Base-by-base conservation (phyloP, 1,140 invertebrate genomes). In the Bombyx mori region DNA sequence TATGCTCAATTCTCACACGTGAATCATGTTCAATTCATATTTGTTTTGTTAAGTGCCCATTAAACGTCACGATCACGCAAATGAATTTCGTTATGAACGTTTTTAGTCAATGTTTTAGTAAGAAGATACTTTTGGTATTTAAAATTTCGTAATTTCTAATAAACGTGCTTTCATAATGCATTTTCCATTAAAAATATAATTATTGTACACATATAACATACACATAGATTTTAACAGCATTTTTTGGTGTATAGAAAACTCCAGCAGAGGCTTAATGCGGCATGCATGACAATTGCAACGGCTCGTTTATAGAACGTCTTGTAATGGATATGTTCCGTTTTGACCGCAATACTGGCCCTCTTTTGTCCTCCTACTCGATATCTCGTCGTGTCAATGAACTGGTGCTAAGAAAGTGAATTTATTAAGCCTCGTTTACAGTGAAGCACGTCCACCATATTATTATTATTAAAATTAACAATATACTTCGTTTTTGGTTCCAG, bases 281-380 rank as follows among this genome's bases (percentile, higher is more conserved):
- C 26, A 3, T 35, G 26, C 26, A 5, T 35, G 26, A 35, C 26
- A 35, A 35, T 35, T 5, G 26, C 26, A 35, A 35, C 26, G 26
- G 47, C 46, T 55, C 57, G 58, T 60, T 62, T 49, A 57, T 60
- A 61, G 67, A 59, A 63, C 60, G 59, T 65, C 63, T 61, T 49
- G 54, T 73, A 69, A 73, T 68, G 62, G 66, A 57, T 56, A 53
- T 60, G 63, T 63, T 73, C 68, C 70, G 67, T 58, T 61, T 46
- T 62, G 58, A 65, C 69, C 57, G 58, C 58, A 64, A 58, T 54
- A 57, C 52, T 54, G 52, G 49, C 57, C 61, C 67, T 56, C 58
- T 35, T 35, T 35, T 60, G 62, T 70, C 58, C 57, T 54, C 10
- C 52, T 55, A 43, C n/a, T 45, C 52, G 51, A 51, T 64, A 45